Percentiles rank a stretch among this genome's conserved stretches.
Evolutionary conservation across 2,113 vertebrate genomes (phyloP).

Genomic region (Ochotona curzoniae): DNA sequence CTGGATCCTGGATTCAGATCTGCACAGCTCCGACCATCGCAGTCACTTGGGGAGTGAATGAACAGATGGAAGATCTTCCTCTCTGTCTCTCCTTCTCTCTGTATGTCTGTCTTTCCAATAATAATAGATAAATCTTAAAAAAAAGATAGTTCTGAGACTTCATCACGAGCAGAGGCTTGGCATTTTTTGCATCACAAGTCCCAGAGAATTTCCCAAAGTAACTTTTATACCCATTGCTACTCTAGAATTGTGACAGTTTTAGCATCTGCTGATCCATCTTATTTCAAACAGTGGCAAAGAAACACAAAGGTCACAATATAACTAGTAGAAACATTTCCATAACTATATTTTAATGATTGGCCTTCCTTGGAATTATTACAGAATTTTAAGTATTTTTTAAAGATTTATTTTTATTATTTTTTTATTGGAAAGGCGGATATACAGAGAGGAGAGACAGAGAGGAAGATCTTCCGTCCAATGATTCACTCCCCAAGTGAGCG

Average conservation of each 20-base stretch:
- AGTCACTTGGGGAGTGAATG: too few relatives aligned
- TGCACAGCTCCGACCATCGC: too few relatives aligned
- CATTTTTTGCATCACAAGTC: slow-evolving; percentile 8
- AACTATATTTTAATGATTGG: neutral
- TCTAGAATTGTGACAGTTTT: slow-evolving; percentile 32
- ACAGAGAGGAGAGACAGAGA: too few relatives aligned
- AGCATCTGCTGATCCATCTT: slow-evolving; percentile 13
- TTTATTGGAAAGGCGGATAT: too few relatives aligned
- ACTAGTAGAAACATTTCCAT: neutral
- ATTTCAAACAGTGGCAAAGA: slow-evolving; percentile 23
- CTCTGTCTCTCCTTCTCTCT: too few relatives aligned
- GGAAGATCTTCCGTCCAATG: too few relatives aligned
- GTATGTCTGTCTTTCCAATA: too few relatives aligned
- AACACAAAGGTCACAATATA: neutral
- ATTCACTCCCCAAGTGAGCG: too few relatives aligned
- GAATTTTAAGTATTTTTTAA: neutral
- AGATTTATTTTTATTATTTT: too few relatives aligned
- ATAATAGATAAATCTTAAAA: too few relatives aligned
- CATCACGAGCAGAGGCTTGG: neutral
- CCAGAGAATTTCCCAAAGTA: neutral
- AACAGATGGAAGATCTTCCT: too few relatives aligned
- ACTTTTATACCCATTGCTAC: neutral
- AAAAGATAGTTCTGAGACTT: neutral
- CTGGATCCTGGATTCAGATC: too few relatives aligned
- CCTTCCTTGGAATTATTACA: neutral